Conservation (phyloP, 2,113 vertebrate genomes). For the Pangasianodon gigas region DNA sequence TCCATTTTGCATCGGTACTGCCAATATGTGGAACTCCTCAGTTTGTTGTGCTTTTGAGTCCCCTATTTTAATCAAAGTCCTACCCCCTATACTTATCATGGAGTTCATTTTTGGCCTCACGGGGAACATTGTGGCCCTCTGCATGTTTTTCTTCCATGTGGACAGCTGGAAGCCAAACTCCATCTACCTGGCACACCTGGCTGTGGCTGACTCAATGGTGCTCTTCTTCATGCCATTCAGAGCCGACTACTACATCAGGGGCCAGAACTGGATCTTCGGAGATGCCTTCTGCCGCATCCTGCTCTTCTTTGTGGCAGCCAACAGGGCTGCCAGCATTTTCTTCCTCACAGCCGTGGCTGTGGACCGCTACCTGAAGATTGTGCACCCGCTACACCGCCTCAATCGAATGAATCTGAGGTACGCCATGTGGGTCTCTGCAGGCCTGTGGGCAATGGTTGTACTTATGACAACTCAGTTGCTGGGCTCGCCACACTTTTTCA, state of each 20-base stretch:
- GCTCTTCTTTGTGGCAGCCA: slow-evolving; percentile 72
- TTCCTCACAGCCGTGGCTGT: slow-evolving; percentile 77
- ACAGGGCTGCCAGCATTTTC: slow-evolving; percentile 73
- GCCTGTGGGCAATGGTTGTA: slow-evolving; percentile 70
- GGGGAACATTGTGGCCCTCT: slow-evolving; percentile 70
- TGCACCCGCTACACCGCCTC: slow-evolving; percentile 66
- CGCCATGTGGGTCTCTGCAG: slow-evolving; percentile 64
- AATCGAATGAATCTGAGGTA: slow-evolving; percentile 68
- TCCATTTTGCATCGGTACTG: background rate
- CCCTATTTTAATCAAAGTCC: slow-evolving; percentile 62
- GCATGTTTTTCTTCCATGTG: slow-evolving; percentile 72
- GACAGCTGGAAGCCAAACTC: slow-evolving; percentile 74
- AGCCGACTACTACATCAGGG: slow-evolving; percentile 74
- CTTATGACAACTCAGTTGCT: slow-evolving; percentile 69
- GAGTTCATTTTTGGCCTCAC: slow-evolving; percentile 74
- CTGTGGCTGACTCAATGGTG: slow-evolving; percentile 72
- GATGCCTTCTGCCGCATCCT: slow-evolving; percentile 69
- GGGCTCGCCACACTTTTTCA: slow-evolving; percentile 60
- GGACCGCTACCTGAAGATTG: slow-evolving; percentile 67
- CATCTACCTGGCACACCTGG: slow-evolving; percentile 74
- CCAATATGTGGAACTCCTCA: slow-evolving; percentile 39
- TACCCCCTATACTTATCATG: slow-evolving; percentile 71
- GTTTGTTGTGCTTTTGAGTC: slow-evolving; percentile 72
- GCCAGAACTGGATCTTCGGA: slow-evolving; percentile 74
- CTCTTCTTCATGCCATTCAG: slow-evolving; percentile 76